Conservation (phyloP, 2,113 vertebrate species). For the Haemorhous mexicanus region DNA sequence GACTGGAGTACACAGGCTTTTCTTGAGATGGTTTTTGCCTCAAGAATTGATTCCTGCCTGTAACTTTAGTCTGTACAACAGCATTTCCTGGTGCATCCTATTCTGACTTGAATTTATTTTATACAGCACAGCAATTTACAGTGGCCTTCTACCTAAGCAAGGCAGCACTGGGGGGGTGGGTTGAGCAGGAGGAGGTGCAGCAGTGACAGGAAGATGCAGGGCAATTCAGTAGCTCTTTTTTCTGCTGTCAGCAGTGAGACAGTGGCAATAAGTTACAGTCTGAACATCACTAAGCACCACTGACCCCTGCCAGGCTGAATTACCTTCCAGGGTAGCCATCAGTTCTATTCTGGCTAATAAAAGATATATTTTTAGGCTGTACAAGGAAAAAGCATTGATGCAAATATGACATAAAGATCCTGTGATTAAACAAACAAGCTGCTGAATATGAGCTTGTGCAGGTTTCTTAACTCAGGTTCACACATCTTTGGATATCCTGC, state of each 20-base stretch:
- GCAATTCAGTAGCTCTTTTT: neutral
- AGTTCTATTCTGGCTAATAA: neutral
- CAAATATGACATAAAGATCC: neutral
- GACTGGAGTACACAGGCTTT: rapidly evolving
- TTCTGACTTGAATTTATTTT: neutral
- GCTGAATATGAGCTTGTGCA: neutral
- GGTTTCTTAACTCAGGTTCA: neutral
- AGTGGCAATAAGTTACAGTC: neutral
- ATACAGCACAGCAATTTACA: neutral
- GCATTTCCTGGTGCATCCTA: neutral
- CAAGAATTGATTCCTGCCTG: neutral
- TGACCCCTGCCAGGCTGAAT: neutral
- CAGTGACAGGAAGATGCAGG: neutral
- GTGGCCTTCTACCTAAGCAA: neutral
- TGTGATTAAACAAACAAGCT: neutral
- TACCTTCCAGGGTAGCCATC: neutral
- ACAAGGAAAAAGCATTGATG: neutral
- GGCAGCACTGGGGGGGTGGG: neutral
- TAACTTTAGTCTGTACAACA: neutral
- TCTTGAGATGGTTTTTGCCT: neutral
- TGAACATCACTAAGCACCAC: neutral
- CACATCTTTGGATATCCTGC: neutral
- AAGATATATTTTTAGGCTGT: neutral
- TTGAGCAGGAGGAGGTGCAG: neutral
- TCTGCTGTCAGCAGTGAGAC: neutral